A percentile compares a stretch with the other conserved stretches of the same genome.
phyloP scores from a whole-genome alignment of 30 jellyfish, hydroid and myxozoan species.

The Turritopsis dohrnii region DNA sequence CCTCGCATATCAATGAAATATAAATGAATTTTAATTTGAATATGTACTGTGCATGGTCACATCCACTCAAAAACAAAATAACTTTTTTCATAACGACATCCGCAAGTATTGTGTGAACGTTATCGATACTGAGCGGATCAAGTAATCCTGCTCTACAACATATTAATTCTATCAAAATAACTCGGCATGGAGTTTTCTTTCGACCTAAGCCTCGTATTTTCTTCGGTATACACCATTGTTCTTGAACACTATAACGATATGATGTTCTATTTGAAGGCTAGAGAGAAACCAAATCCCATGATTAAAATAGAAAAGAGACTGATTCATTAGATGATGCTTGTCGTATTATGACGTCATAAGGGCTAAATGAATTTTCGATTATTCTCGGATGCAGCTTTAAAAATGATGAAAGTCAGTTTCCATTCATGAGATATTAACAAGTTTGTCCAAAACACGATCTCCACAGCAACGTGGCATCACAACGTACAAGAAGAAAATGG shows the following conservation, averaged over 20 bases:
- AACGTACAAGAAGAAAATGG: too few species aligned
- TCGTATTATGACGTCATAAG: background rate
- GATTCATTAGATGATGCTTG: background rate
- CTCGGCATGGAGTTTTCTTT: background rate
- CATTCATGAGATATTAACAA: too few species aligned
- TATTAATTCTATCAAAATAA: background rate
- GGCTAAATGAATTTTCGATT: background rate
- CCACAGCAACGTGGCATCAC: too few species aligned
- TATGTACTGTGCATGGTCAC: background rate
- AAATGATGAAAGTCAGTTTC: too few species aligned
- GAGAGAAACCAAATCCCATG: background rate
- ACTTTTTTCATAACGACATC: background rate
- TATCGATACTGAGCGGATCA: background rate
- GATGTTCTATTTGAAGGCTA: background rate
- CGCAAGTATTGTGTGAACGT: background rate
- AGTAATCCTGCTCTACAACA: background rate
- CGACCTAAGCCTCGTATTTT: background rate
- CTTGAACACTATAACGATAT: background rate
- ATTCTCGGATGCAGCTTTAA: background rate
- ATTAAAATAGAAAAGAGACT: background rate
- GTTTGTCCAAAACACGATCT: too few species aligned
- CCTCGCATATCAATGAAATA: background rate
- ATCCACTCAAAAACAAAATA: background rate
- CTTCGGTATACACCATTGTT: background rate
- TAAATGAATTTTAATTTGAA: background rate